These are phyloP conservation scores for Carduelis carduelis DNA, from an alignment of 2,797 vertebrate genomes.

Conservation along the genomic window DNA sequence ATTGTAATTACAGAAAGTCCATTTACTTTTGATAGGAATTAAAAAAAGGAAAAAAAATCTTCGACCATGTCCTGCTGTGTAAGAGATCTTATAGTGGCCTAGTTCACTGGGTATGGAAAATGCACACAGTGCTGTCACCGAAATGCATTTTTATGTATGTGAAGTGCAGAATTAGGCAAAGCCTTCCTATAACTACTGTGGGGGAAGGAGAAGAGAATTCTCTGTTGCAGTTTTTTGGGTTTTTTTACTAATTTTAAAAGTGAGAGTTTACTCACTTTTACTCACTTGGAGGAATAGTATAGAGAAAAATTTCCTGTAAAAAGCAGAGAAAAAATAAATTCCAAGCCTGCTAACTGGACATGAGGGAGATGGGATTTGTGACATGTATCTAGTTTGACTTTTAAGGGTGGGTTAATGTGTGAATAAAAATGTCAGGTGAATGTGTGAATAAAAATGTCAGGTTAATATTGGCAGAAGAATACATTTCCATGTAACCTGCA, in stretches of 20 bases:
- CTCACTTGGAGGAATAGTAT: not conserved
- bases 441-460: not conserved
- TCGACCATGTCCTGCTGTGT: not conserved
- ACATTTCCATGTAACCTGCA: not conserved
- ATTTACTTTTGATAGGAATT: not conserved
- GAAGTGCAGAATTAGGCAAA: conserved; percentile 42
- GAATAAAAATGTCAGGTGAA: not conserved
- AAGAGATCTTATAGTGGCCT: not conserved
- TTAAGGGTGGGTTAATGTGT: not conserved
- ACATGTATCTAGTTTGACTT: not conserved
- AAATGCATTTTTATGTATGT: not conserved
- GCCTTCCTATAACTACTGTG: conserved; percentile 26
- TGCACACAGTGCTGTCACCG: not conserved
- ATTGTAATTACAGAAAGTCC: not conserved
- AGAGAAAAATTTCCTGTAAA: not conserved
- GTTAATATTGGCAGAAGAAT: not conserved
- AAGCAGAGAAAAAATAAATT: not conserved
- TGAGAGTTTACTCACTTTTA: not conserved
- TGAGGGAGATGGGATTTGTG: not conserved
- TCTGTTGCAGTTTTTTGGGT: not conserved
- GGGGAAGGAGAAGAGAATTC: conserved; percentile 1
- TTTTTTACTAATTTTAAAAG: not conserved
- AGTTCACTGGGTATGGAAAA: not conserved
- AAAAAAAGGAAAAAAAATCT: not conserved
- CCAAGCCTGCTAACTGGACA: not conserved